These are phyloP conservation scores for Agrilus planipennis DNA, from an alignment of 1,140 invertebrate species.

Conservation along the genomic window DNA sequence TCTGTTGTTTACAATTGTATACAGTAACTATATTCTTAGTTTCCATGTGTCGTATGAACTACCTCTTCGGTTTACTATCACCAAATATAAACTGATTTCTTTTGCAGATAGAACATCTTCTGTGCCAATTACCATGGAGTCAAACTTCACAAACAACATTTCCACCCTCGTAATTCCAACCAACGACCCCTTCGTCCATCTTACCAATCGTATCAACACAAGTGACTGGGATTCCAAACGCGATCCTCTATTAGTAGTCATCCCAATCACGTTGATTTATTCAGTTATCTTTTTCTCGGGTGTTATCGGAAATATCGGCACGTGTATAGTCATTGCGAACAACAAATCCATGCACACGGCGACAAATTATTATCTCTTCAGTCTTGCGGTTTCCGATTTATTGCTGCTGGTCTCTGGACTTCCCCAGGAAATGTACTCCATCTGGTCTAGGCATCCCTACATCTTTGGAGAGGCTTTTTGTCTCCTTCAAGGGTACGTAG, in stretches of 20 bases:
- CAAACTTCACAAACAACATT: too few relatives aligned
- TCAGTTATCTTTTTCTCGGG: conserved; percentile 55
- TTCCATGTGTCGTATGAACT: too few relatives aligned
- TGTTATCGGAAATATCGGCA: conserved; percentile 61
- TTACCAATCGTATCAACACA: conserved; percentile 18
- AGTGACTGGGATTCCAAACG: conserved; percentile 30
- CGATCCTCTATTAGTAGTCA: conserved; percentile 42
- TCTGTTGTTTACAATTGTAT: too few relatives aligned
- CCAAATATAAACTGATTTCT: too few relatives aligned
- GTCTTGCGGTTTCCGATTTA: conserved; percentile 66
- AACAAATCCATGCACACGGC: conserved; percentile 66
- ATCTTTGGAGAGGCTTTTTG: conserved; percentile 79
- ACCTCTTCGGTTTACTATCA: too few relatives aligned
- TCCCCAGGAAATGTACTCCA: conserved; percentile 54
- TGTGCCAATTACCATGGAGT: too few relatives aligned
- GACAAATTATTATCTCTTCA: conserved; percentile 72
- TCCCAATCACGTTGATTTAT: conserved; percentile 54
- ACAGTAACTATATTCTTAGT: too few relatives aligned
- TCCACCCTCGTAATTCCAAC: too few relatives aligned
- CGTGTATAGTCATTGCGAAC: conserved; percentile 65
- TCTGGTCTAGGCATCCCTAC: conserved; percentile 73
- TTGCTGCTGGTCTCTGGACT: conserved; percentile 52
- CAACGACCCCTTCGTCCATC: too few relatives aligned
- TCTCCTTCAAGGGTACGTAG: conserved; percentile 69
- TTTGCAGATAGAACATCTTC: too few relatives aligned